A percentile compares a stretch with the other conserved stretches of the same genome.
Conservation (phyloP, 2,888 invertebrate genomes). For the Capitulum mitella region DNA sequence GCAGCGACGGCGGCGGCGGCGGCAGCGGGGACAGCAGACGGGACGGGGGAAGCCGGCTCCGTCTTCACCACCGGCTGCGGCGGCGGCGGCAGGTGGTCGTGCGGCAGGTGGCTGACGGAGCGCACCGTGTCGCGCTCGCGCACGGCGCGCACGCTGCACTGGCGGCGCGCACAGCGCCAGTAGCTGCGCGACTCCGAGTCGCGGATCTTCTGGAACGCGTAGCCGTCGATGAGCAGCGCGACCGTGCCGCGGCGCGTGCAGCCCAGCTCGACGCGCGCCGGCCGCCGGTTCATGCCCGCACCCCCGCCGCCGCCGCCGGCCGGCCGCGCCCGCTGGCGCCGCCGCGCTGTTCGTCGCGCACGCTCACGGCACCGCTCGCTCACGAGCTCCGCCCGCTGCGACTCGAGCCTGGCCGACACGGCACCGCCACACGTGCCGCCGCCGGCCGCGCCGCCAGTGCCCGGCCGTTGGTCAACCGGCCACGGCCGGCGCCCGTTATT, state of each 20-base stretch:
- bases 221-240: slow-evolving; percentile 14
- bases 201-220: slow-evolving; percentile 22
- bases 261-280: not conserved
- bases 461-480: not conserved
- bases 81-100: slow-evolving; percentile 22
- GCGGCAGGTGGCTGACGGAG: slow-evolving; percentile 28
- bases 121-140: slow-evolving; percentile 28
- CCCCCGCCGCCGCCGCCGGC: too few relatives aligned
- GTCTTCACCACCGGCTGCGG: too few relatives aligned
- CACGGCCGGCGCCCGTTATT: not conserved
- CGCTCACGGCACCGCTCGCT: too few relatives aligned
- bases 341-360: too few relatives aligned
- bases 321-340: too few relatives aligned
- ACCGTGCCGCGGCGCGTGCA: slow-evolving; percentile 2
- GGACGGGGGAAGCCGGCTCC: too few relatives aligned
- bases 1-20: not conserved
- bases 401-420: not conserved
- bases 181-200: slow-evolving; percentile 26
- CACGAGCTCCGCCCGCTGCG: too few relatives aligned
- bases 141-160: slow-evolving; percentile 33
- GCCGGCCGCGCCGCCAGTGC: not conserved
- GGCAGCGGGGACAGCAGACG: too few relatives aligned
- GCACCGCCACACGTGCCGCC: not conserved
- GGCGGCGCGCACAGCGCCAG: slow-evolving; percentile 35
- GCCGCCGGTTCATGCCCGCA: not conserved